phyloP scores from a whole-genome alignment of 2,888 invertebrate genomes.

The Drosophila nr. medialis region DNA sequence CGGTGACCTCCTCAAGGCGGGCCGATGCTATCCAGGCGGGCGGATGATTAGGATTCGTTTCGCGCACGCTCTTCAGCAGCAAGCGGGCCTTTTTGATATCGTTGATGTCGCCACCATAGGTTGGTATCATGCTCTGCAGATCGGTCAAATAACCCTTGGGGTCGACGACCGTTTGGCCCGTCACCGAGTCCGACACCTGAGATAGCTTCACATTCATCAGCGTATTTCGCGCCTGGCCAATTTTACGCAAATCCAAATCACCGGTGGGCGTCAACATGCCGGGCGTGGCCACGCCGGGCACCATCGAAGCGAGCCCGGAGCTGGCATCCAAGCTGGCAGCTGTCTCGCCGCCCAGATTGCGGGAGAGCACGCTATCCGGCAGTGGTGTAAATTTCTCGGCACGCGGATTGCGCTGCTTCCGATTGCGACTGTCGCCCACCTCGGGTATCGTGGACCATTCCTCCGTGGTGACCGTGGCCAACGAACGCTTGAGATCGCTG shows the following conservation, averaged over 20 bases:
- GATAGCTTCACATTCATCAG: constrained; percentile 99
- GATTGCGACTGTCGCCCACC: constrained; percentile 99
- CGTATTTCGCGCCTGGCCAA: constrained; percentile 99
- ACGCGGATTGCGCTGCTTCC: constrained; percentile 97
- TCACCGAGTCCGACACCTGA: constrained; percentile 98
- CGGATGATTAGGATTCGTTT: constrained; percentile 99
- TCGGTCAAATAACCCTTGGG: constrained; percentile 99
- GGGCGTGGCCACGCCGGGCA: constrained; percentile 93
- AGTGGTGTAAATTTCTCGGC: constrained; percentile 98
- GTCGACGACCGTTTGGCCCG: constrained; percentile 99
- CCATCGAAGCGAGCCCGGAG: constrained; percentile 94
- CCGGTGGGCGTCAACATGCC: constrained; percentile 94
- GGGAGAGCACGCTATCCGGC: constrained; percentile 96
- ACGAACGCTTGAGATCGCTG: constrained; percentile 96
- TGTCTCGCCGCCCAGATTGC: constrained; percentile 93
- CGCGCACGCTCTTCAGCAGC: constrained; percentile 96
- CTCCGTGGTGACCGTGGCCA: constrained; percentile 93
- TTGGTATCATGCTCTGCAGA: constrained; percentile 99
- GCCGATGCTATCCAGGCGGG: constrained; percentile 99
- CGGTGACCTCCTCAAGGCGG: constrained; percentile 98
- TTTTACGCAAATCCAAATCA: constrained; percentile 98
- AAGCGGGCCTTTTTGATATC: constrained; percentile 98
- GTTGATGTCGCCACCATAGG: constrained; percentile 98
- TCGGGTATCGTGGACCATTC: constrained; percentile 99
- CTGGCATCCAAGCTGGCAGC: constrained; percentile 92